Conservation (phyloP, 2,888 invertebrate species). For the Drosophila suboccidentalis region DNA sequence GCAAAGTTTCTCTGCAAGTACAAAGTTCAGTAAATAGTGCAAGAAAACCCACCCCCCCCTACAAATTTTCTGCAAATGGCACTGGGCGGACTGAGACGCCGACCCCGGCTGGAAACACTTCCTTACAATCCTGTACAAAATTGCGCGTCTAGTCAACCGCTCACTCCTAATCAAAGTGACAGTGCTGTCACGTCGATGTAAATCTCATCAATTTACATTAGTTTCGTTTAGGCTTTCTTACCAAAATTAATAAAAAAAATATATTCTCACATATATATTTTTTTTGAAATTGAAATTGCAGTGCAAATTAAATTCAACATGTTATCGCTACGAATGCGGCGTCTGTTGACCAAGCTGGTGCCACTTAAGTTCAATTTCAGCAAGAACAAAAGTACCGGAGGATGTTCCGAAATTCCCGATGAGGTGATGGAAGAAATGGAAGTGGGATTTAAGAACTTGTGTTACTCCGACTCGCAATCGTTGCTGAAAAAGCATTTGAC, state of each 20-base stretch:
- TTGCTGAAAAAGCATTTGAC: conserved; percentile 97
- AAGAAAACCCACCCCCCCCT: too few species aligned
- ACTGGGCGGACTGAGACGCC: too few species aligned
- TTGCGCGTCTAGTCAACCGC: conserved; percentile 18
- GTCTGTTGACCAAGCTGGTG: background rate
- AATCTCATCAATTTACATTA: background rate
- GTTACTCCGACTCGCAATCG: conserved; percentile 95
- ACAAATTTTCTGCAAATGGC: too few species aligned
- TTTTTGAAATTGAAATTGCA: conserved; percentile 14
- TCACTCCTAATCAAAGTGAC: background rate
- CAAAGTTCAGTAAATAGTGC: too few species aligned
- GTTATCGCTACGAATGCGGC: conserved; percentile 17
- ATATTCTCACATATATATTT: background rate
- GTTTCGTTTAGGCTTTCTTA: conserved; percentile 4
- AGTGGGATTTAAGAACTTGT: conserved; percentile 93
- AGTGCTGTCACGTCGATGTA: conserved; percentile 20
- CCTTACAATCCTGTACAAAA: background rate
- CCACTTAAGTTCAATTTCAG: conserved; percentile 12
- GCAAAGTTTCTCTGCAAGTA: too few species aligned
- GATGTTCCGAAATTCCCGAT: conserved; percentile 89
- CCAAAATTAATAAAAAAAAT: conserved; percentile 23
- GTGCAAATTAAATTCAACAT: conserved; percentile 12
- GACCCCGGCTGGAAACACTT: too few species aligned
- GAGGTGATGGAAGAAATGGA: conserved; percentile 95
- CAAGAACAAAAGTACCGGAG: background rate